Base-by-base conservation (phyloP, 2,888 invertebrate species). In the Loripinus fragilis region DNA sequence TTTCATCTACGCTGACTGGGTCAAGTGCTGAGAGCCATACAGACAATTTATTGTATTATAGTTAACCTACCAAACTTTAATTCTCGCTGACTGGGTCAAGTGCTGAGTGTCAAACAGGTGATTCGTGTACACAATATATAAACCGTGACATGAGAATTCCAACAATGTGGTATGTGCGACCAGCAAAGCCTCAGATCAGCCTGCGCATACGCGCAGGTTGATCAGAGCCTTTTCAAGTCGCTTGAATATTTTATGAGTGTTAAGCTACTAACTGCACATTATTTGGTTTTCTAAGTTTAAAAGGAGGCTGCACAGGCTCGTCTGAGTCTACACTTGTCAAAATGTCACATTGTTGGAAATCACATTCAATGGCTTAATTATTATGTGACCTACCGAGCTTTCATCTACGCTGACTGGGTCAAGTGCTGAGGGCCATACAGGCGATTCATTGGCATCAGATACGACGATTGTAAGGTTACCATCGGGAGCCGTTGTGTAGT, bases 21-120 rank as follows among this genome's bases (percentile, higher is more conserved):
- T 52, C 42, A 0, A 68, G 73, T 1, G 45, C 72, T 20, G 41
- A 80, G n/a, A 74, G 76, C 33, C 35, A 69, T 33, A n/a, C 48
- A 2, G 83, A 80, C n/a, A 66, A 65, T 50, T 83, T 80, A 41
- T 78, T 76, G 23, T n/a, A n/a, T n/a, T n/a, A n/a, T n/a, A n/a
- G n/a, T n/a, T n/a, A n/a, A n/a, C n/a, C n/a, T n/a, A n/a, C n/a
- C n/a, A n/a, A n/a, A n/a, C n/a, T n/a, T n/a, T n/a, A n/a, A n/a
- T n/a, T n/a, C n/a, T n/a, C n/a, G n/a, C n/a, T n/a, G n/a, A n/a
- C n/a, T n/a, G n/a, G n/a, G n/a, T n/a, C n/a, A n/a, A n/a, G n/a
- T n/a, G n/a, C n/a, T n/a, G n/a, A n/a, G n/a, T n/a, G n/a, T n/a
- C n/a, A n/a, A n/a, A n/a, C n/a, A n/a, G n/a, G n/a, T n/a, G n/a